phyloP scores from a whole-genome alignment of 2,888 invertebrate genomes.

The Heteromurus nitidus region DNA sequence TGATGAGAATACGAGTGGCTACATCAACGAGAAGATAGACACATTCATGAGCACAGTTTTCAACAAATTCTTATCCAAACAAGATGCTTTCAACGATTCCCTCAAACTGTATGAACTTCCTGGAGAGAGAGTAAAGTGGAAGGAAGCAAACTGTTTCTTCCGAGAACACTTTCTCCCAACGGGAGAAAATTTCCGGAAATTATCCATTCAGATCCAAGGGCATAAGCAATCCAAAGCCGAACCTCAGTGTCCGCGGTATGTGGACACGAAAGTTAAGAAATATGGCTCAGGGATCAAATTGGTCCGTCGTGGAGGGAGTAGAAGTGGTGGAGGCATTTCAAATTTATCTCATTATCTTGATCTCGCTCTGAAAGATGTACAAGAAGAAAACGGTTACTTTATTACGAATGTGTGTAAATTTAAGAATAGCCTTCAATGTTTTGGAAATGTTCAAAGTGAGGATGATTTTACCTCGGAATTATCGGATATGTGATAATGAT shows the following conservation, averaged over 20 bases:
- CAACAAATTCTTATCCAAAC: not conserved
- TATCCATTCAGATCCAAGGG: constrained; percentile 44
- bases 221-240: not conserved
- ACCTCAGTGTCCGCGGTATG: not conserved
- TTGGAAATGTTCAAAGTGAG: constrained; percentile 3
- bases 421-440: constrained; percentile 19
- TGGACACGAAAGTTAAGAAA: constrained; percentile 1
- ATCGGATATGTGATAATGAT: not conserved
- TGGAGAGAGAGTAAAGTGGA: not conserved
- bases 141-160: constrained; percentile 14
- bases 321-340: constrained; percentile 19
- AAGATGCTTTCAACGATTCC: not conserved
- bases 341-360: constrained; percentile 23
- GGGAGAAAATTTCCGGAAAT: constrained; percentile 28
- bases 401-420: constrained; percentile 40
- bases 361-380: not conserved
- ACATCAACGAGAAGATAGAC: constrained; percentile 46
- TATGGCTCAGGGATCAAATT: constrained; percentile 28
- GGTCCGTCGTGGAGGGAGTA: not conserved
- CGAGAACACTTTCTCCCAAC: not conserved
- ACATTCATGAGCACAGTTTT: not conserved
- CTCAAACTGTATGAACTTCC: not conserved
- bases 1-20: constrained; percentile 28
- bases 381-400: constrained; percentile 51
- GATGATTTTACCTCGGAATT: not conserved